Conservation (phyloP, 1,140 invertebrate genomes). For the Drosophila baimaii region DNA sequence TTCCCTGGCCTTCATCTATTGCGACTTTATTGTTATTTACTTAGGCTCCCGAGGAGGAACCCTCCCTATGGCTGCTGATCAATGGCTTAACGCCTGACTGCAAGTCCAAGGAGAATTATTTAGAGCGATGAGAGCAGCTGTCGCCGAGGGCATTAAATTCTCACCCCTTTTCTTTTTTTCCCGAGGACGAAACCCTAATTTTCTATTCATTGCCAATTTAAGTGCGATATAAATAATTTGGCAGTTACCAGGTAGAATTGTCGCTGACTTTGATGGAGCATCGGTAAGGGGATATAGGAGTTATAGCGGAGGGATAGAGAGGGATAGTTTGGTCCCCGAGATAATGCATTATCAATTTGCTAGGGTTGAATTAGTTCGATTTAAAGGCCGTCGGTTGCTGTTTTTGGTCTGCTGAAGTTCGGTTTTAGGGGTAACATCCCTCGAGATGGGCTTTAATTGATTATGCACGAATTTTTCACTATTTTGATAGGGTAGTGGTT, state of each 20-base stretch:
- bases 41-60: constrained; percentile 51
- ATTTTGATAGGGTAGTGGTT: constrained; percentile 57
- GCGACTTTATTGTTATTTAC: constrained; percentile 67
- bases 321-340: constrained; percentile 22
- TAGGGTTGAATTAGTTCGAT: constrained; percentile 74
- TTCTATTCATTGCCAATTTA: constrained; percentile 81
- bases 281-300: constrained; percentile 39
- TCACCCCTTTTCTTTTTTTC: constrained; percentile 57
- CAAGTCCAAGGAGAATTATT: constrained; percentile 51
- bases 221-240: constrained; percentile 82
- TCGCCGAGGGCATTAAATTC: constrained; percentile 51
- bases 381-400: constrained; percentile 49
- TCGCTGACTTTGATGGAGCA: constrained; percentile 72
- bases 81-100: constrained; percentile 65
- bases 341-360: constrained; percentile 76
- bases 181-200: constrained; percentile 40
- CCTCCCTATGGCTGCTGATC: constrained; percentile 47
- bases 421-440: constrained; percentile 33
- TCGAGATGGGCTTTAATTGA: constrained; percentile 66
- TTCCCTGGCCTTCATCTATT: constrained; percentile 6
- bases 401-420: constrained; percentile 17
- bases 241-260: constrained; percentile 67
- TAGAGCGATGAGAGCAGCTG: constrained; percentile 69
- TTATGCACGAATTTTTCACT: constrained; percentile 71
- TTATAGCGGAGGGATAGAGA: constrained; percentile 13